Base-by-base conservation (phyloP, 2,888 invertebrate species). In the Euspilapteryx auroguttella region DNA sequence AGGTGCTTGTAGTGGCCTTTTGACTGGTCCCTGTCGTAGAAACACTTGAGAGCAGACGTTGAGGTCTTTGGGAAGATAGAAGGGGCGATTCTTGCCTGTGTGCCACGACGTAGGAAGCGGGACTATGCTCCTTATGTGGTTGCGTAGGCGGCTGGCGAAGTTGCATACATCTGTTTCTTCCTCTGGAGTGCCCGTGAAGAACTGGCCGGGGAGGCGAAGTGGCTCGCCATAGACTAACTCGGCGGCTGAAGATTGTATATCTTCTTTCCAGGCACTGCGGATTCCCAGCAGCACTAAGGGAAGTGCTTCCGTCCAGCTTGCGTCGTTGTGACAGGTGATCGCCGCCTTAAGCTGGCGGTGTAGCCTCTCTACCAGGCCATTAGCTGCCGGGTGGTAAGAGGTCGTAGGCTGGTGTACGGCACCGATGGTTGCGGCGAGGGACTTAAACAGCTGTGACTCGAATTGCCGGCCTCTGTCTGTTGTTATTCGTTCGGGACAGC, bases 381-480 rank as follows among this genome's bases (percentile, higher is more conserved):
- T 21, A 40, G 31, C 12, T 34, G 31, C 8, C 33, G 39, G 24
- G 32, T 32, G 6, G 28, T 34, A 6, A 37, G 37, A 10, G 27
- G 11, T 5, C 30, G 25, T 11, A 38, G 42, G 7, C 34, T 12
- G 3, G 43, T 14, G 2, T 32, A 44, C 32, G 10, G 33, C 25
- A 3, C 26, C 17, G 5, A 17, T 8, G 5, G 8, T 6, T 4
- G 8, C 17, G 4, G 17, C 17, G 17, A 42, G 42, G 1, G 49
- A 32, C 1, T 42, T 44, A 28, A 31, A 13, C 27, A 46, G 51
- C 6, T 41, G 39, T 1, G 47, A 49, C 4, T 47, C 34, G 1
- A 58, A 36, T 36, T 54, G 48, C 3, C 49, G 21, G 29, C 56
- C 49, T 31, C 50, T 51, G 7, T 47, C 38, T 22, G 45, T 41